Evolutionary conservation across 2,113 vertebrate genomes (phyloP).

Genomic region (Salvator merianae): DNA sequence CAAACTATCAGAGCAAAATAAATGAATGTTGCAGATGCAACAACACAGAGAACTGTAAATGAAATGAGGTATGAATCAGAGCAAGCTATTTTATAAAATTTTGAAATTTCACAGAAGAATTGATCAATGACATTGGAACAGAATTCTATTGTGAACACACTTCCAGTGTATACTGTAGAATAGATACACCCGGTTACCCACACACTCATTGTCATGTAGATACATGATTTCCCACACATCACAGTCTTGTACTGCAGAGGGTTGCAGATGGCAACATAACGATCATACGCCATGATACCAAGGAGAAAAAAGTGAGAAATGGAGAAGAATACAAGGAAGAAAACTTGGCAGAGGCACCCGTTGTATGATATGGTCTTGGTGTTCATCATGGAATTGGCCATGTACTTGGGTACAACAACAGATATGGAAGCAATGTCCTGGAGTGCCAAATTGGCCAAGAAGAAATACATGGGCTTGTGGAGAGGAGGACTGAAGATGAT

Average conservation of each 20-base stretch:
- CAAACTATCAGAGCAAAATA: background rate
- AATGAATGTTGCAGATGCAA: background rate
- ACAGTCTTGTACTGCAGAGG: conserved; percentile 35
- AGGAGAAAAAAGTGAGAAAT: background rate
- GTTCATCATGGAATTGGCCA: background rate
- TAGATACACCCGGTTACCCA: conserved; percentile 53
- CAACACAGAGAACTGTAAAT: background rate
- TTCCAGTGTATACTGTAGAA: conserved; percentile 20
- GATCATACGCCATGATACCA: conserved; percentile 43
- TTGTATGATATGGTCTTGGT: background rate
- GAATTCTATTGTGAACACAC: conserved; percentile 25
- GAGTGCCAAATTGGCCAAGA: background rate
- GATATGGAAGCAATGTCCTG: background rate
- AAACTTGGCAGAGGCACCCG: background rate
- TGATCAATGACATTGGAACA: conserved; percentile 5
- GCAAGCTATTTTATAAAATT: background rate
- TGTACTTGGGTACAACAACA: background rate
- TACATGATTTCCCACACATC: conserved; percentile 40
- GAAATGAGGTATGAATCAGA: background rate
- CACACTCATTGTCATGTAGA: conserved; percentile 30
- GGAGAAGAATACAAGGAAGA: background rate
- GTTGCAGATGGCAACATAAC: conserved; percentile 36
- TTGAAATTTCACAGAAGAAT: conserved; percentile 1
- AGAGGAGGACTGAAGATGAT: background rate
- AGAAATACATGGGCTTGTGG: conserved; percentile 5